Conservation (phyloP, 2,113 vertebrate species). For the Monarcha castaneiventris region DNA sequence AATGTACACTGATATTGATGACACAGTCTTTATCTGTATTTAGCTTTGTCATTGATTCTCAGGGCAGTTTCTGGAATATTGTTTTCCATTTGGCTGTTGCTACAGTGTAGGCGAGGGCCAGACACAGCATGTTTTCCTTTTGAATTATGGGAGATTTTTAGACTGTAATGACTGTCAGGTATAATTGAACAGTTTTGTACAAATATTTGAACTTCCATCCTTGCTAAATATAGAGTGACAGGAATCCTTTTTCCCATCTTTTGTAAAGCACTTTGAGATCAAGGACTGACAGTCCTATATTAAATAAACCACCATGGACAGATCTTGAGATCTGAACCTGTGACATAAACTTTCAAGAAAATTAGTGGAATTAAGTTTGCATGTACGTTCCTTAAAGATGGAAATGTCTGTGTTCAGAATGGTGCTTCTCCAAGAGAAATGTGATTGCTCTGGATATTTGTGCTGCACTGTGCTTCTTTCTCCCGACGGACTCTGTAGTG, state of each 20-base stretch:
- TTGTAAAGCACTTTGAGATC: slow-evolving; percentile 67
- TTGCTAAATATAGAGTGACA: not conserved
- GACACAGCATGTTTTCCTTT: not conserved
- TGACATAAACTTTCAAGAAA: not conserved
- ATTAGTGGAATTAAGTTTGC: not conserved
- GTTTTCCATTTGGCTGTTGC: not conserved
- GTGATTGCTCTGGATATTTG: not conserved
- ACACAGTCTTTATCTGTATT: not conserved
- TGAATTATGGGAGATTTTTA: not conserved
- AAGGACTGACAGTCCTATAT: not conserved
- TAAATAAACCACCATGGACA: not conserved
- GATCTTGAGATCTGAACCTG: not conserved
- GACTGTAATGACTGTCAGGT: not conserved
- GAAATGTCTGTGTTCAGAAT: not conserved
- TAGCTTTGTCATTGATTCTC: not conserved
- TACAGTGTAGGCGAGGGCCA: accelerated
- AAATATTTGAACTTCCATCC: not conserved
- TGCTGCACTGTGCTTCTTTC: not conserved
- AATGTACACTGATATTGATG: not conserved
- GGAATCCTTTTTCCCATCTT: not conserved
- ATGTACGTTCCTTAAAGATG: not conserved
- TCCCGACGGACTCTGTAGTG: not conserved
- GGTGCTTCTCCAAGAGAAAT: not conserved
- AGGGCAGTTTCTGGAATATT: not conserved
- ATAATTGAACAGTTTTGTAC: not conserved